A percentile compares a stretch with the other conserved stretches of the same genome.
phyloP scores from a whole-genome alignment of 2,888 invertebrate species.

The Synanthedon andrenaeformis region DNA sequence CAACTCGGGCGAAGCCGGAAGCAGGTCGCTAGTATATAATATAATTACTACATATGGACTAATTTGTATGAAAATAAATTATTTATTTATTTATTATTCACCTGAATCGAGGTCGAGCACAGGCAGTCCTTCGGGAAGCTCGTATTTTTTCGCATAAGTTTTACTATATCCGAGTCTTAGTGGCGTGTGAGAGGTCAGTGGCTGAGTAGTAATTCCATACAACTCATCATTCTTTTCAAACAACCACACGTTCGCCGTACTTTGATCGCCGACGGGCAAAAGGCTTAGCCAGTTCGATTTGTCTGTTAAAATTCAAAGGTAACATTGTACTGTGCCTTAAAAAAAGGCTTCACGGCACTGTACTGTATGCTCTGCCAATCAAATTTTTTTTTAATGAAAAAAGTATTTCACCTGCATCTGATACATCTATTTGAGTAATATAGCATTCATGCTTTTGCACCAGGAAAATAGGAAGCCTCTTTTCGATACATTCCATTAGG shows the following conservation, averaged over 20 bases:
- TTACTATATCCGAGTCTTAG: constrained; percentile 38
- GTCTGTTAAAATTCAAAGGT: constrained; percentile 19
- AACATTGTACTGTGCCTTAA: not conserved
- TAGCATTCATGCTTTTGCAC: constrained; percentile 15
- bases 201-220: constrained; percentile 28
- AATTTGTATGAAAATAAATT: no score
- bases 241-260: constrained; percentile 40
- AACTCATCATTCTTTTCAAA: constrained; percentile 32
- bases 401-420: constrained; percentile 30
- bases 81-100: constrained; percentile 5
- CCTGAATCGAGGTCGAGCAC: constrained; percentile 27
- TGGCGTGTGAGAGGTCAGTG: constrained; percentile 22
- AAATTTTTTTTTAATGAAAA: no score
- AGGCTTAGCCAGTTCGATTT: constrained; percentile 47
- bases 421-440: constrained; percentile 27
- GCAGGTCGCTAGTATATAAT: no score
- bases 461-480: constrained; percentile 27
- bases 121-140: constrained; percentile 20
- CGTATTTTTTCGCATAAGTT: constrained; percentile 25
- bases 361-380: not conserved
- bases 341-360: not conserved
- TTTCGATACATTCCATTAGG: constrained; percentile 12
- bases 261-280: constrained; percentile 28
- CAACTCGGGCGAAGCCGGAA: no score
- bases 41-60: no score